phyloP scores from a whole-genome alignment of 1,140 invertebrate species.

The Phortica variegata region DNA sequence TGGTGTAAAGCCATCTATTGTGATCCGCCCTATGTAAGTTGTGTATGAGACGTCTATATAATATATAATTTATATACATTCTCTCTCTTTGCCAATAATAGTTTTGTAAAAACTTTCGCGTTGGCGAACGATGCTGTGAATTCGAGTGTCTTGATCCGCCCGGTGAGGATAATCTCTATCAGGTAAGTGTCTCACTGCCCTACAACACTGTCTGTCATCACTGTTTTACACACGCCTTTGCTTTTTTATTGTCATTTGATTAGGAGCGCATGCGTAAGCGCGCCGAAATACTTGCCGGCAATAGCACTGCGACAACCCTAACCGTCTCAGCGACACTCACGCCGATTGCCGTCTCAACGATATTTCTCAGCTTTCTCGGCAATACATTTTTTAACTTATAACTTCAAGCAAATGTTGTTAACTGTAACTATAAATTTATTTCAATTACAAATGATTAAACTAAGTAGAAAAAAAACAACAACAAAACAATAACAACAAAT shows the following conservation, averaged over 20 bases:
- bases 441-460: no score
- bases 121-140: constrained; percentile 74
- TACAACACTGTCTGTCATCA: neutral
- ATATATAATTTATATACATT: neutral
- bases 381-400: constrained; percentile 50
- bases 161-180: constrained; percentile 63
- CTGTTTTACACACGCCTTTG: neutral
- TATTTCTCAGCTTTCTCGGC: constrained; percentile 48
- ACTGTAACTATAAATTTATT: no score
- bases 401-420: constrained; percentile 28
- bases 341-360: constrained; percentile 45
- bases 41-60: neutral
- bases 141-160: constrained; percentile 74
- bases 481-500: no score
- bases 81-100: constrained; percentile 37
- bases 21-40: constrained; percentile 77
- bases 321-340: constrained; percentile 34
- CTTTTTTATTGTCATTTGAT: neutral
- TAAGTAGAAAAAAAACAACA: no score
- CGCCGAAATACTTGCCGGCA: constrained; percentile 62
- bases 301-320: constrained; percentile 59
- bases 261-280: constrained; percentile 61
- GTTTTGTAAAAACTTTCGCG: constrained; percentile 75
- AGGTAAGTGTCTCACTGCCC: constrained; percentile 48
- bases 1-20: constrained; percentile 87